A percentile compares a stretch with the other conserved stretches of the same genome.
Conservation (phyloP, 2,888 invertebrate genomes). For the Dasypogon diadema region DNA sequence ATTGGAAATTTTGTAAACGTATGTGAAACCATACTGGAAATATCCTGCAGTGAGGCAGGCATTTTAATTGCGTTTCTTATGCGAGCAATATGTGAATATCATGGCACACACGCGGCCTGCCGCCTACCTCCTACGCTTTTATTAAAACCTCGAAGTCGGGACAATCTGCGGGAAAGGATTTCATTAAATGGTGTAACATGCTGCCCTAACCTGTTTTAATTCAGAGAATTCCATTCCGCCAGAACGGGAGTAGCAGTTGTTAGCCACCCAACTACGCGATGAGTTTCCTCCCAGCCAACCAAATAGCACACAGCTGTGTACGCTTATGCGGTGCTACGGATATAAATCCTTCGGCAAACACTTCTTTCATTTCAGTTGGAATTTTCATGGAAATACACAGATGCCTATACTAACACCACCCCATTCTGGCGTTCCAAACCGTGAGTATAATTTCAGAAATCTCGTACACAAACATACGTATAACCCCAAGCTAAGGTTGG, state of each 20-base stretch:
- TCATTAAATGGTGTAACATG: conserved; percentile 50
- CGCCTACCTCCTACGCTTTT: conserved; percentile 13
- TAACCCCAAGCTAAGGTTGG: conserved; percentile 21
- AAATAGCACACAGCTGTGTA: conserved; percentile 51
- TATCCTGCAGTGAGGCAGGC: conserved; percentile 14
- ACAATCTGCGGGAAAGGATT: conserved; percentile 45
- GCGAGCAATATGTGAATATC: conserved; percentile 15
- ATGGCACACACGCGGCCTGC: conserved; percentile 5
- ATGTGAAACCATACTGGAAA: not conserved
- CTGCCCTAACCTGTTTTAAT: conserved; percentile 40
- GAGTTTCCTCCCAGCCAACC: conserved; percentile 46
- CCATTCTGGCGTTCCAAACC: not conserved
- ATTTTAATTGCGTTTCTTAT: conserved; percentile 47
- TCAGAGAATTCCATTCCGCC: conserved; percentile 31
- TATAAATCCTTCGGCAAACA: conserved; percentile 54
- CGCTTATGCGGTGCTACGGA: conserved; percentile 42
- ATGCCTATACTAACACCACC: conserved; percentile 14
- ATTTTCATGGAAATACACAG: conserved; percentile 31
- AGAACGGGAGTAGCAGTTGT: conserved; percentile 16
- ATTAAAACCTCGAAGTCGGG: conserved; percentile 32
- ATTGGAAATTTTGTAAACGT: conserved; percentile 41
- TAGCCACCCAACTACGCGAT: conserved; percentile 37
- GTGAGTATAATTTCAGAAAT: conserved; percentile 40
- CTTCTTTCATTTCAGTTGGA: conserved; percentile 40
- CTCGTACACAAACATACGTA: conserved; percentile 36